Conservation (phyloP, 2,113 vertebrate species). For the Morone saxatilis region DNA sequence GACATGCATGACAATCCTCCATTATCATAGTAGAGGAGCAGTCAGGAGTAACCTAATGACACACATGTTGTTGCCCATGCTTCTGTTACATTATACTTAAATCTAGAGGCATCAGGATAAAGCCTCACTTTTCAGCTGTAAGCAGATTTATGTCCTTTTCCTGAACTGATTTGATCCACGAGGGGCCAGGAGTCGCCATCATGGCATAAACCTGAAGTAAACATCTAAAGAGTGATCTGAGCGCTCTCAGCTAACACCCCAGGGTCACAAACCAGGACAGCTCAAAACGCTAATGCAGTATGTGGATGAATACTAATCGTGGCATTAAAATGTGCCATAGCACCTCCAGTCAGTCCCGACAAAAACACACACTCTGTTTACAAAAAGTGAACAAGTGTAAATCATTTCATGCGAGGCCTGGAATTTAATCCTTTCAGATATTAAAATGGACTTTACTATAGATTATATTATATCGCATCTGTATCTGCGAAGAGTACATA, state of each 20-base stretch:
- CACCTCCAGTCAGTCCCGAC: conserved; percentile 33
- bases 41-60: conserved; percentile 69
- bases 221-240: conserved; percentile 60
- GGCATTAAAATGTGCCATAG: conserved; percentile 47
- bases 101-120: conserved; percentile 61
- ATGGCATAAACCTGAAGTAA: conserved; percentile 64
- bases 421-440: conserved; percentile 26
- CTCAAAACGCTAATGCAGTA: conserved; percentile 58
- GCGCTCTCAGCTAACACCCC: conserved; percentile 47
- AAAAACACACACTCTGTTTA: conserved; percentile 37
- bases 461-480: conserved; percentile 26
- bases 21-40: conserved; percentile 61
- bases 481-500: not conserved
- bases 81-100: conserved; percentile 64
- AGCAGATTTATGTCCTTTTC: conserved; percentile 77
- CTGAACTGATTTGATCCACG: conserved; percentile 59
- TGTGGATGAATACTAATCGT: conserved; percentile 58
- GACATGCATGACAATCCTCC: conserved; percentile 61
- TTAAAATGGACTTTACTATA: conserved; percentile 1
- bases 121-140: conserved; percentile 69
- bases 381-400: conserved; percentile 1
- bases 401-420: conserved; percentile 27
- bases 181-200: conserved; percentile 19
- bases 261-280: conserved; percentile 54
- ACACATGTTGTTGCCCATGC: conserved; percentile 64